phyloP scores from a whole-genome alignment of 2,888 invertebrate species.

The Drosophila lutescens region DNA sequence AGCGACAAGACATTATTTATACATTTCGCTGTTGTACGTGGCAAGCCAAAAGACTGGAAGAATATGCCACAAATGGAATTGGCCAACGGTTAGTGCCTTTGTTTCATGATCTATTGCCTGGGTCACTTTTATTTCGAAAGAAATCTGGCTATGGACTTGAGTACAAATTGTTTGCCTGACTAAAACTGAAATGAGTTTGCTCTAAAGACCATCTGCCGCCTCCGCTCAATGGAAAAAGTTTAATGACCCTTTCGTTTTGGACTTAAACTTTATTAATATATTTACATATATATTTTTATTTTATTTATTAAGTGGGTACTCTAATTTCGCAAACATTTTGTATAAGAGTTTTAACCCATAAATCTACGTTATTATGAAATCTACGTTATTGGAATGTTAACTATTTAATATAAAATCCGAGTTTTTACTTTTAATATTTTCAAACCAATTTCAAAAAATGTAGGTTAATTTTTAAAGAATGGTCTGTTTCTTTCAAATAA shows the following conservation, averaged over 20 bases:
- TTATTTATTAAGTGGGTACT: no score
- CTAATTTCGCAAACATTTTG: no score
- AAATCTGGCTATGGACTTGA: constrained; percentile 4
- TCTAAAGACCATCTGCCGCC: constrained; percentile 11
- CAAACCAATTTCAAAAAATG: no score
- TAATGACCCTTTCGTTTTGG: constrained; percentile 16
- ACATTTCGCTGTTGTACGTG: constrained; percentile 30
- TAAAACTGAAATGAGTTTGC: background rate
- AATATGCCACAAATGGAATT: constrained; percentile 36
- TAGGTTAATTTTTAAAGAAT: no score
- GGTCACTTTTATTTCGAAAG: constrained; percentile 9
- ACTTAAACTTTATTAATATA: no score
- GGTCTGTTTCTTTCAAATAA: no score
- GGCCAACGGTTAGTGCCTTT: constrained; percentile 29
- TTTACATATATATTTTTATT: no score
- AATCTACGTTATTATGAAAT: no score
- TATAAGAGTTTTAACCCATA: no score
- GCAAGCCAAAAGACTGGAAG: constrained; percentile 15
- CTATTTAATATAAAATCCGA: no score
- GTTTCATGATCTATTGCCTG: constrained; percentile 36
- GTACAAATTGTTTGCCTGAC: constrained; percentile 4
- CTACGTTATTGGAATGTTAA: no score
- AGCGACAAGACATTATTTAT: constrained; percentile 66
- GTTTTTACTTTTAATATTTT: no score
- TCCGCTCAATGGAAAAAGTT: constrained; percentile 17